A percentile compares a stretch with the other conserved stretches of the same genome.
phyloP scores from a whole-genome alignment of 2,888 invertebrate genomes.

The Oconnorella tubifera region DNA sequence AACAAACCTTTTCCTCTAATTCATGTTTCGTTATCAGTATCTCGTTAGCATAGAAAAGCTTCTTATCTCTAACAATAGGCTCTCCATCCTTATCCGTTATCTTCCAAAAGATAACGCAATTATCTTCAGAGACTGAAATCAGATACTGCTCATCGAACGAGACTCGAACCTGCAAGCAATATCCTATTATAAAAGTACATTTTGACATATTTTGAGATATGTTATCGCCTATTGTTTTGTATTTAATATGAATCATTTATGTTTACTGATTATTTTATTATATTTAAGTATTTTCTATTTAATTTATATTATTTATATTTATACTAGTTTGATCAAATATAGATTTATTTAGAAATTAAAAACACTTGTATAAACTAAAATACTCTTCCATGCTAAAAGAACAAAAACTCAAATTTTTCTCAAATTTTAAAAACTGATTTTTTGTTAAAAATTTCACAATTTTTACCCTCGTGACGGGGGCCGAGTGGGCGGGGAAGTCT shows the following conservation, averaged over 20 bases:
- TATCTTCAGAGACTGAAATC: slow-evolving; percentile 72
- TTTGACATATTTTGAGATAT: neutral
- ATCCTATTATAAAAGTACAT: neutral
- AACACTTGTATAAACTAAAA: too few relatives aligned
- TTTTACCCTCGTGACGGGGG: slow-evolving; percentile 60
- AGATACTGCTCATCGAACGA: slow-evolving; percentile 72
- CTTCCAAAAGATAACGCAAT: slow-evolving; percentile 81
- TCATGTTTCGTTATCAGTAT: slow-evolving; percentile 66
- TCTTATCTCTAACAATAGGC: slow-evolving; percentile 65
- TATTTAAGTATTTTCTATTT: too few relatives aligned
- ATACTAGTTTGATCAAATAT: too few relatives aligned
- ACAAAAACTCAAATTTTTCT: too few relatives aligned
- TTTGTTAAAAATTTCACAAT: too few relatives aligned
- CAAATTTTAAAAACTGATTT: too few relatives aligned
- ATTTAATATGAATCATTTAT: too few relatives aligned
- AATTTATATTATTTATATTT: too few relatives aligned
- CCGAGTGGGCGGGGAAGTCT: slow-evolving; percentile 60
- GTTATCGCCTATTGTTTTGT: too few relatives aligned
- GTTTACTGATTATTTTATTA: too few relatives aligned
- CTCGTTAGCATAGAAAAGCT: slow-evolving; percentile 73
- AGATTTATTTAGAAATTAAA: too few relatives aligned
- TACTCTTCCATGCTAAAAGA: too few relatives aligned
- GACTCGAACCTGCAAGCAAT: slow-evolving; percentile 64
- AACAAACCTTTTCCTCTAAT: slow-evolving; percentile 15
- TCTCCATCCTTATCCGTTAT: slow-evolving; percentile 64